Conservation (phyloP, 2,888 invertebrate species). For the Margaritifera margaritifera region DNA sequence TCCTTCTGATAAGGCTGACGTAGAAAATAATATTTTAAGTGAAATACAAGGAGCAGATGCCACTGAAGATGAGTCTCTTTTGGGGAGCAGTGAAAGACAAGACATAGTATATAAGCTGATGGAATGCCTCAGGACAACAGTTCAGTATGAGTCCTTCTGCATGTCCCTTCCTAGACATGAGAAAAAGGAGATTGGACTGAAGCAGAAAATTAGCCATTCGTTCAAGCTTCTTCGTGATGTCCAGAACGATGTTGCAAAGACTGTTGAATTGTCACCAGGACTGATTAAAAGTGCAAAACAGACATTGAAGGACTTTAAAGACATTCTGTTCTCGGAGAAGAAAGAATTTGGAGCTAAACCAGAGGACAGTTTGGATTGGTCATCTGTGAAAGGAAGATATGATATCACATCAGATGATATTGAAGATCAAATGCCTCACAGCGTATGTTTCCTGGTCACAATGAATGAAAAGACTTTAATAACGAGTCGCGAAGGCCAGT, state of each 20-base stretch:
- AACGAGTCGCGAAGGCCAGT: conserved; percentile 38
- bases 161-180: conserved; percentile 31
- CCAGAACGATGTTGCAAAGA: too few relatives aligned
- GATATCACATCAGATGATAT: conserved; percentile 19
- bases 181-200: conserved; percentile 29
- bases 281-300: too few relatives aligned
- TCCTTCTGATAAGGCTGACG: too few relatives aligned
- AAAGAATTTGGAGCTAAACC: too few relatives aligned
- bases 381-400: too few relatives aligned
- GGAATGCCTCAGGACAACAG: conserved; percentile 37
- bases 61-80: conserved; percentile 4
- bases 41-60: too few relatives aligned
- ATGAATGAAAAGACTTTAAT: conserved; percentile 18
- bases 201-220: conserved; percentile 11
- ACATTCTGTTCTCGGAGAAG: too few relatives aligned
- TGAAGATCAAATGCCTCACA: conserved; percentile 37
- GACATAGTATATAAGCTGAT: conserved; percentile 29
- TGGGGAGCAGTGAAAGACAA: conserved; percentile 30
- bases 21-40: too few relatives aligned
- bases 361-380: too few relatives aligned
- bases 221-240: too few relatives aligned
- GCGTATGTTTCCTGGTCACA: conserved; percentile 32
- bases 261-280: too few relatives aligned
- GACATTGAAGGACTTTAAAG: too few relatives aligned
- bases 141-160: conserved; percentile 40